Evolutionary conservation across 2,797 vertebrate genomes (phyloP).

Genomic region (Rhincodon typus): DNA sequence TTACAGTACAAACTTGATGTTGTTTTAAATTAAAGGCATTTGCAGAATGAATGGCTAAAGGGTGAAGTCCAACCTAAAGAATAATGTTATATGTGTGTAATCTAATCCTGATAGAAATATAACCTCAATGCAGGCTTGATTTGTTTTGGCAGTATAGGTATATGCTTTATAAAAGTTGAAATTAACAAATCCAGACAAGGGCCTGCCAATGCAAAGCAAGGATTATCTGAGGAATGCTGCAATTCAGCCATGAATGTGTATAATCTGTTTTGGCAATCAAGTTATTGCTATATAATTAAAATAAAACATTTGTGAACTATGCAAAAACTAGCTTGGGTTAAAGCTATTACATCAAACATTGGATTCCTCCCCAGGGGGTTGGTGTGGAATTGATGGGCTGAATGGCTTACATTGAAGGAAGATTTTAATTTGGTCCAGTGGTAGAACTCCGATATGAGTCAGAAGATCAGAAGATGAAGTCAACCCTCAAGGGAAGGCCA

Average conservation of each 20-base stretch:
- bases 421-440: conserved; percentile 2
- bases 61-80: neutral
- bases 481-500: neutral
- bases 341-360: conserved; percentile 12
- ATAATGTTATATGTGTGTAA: neutral
- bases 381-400: too few relatives aligned
- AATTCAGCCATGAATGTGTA: neutral
- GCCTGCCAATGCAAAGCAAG: neutral
- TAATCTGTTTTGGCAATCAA: conserved; percentile 26
- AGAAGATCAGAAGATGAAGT: neutral
- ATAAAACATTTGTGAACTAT: conserved; percentile 25
- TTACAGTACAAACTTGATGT: neutral
- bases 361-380: neutral
- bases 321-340: neutral
- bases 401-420: too few relatives aligned
- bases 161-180: conserved; percentile 19
- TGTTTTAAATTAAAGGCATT: neutral
- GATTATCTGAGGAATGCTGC: conserved; percentile 29
- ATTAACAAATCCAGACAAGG: conserved; percentile 6
- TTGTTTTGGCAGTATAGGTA: conserved; percentile 14
- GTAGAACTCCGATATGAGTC: neutral
- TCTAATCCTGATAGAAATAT: conserved; percentile 7
- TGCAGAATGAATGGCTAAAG: neutral
- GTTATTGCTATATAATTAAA: conserved; percentile 11
- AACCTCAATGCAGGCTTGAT: neutral